Evolutionary conservation across 2,113 vertebrate species (phyloP).

Genomic region (Crotalus horridus): DNA sequence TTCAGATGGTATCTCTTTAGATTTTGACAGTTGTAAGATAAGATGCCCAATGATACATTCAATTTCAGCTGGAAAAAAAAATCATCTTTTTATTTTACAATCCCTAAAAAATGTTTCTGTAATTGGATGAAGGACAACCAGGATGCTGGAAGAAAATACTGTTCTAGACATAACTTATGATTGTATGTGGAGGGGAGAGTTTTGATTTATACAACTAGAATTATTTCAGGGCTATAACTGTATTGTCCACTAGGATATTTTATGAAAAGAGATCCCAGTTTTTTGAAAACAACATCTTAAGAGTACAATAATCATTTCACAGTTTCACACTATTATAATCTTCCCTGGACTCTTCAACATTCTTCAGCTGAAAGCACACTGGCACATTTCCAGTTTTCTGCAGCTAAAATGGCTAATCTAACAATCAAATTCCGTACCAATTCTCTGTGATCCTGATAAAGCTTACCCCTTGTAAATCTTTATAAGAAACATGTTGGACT

Average conservation of each 20-base stretch:
- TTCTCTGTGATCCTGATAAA: background rate
- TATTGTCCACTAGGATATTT: background rate
- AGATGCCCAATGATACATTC: background rate
- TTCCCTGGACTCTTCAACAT: background rate
- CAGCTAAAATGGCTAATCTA: background rate
- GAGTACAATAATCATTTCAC: background rate
- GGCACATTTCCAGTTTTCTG: background rate
- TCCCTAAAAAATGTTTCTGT: background rate
- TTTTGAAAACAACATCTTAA: background rate
- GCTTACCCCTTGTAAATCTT: background rate
- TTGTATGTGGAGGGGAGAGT: background rate
- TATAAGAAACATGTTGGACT: background rate
- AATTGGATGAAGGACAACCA: background rate
- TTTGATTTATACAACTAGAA: background rate
- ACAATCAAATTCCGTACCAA: background rate
- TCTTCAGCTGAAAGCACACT: background rate
- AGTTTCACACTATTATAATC: conserved; percentile 4
- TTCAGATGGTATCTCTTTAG: background rate
- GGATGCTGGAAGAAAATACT: background rate
- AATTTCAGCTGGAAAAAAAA: background rate
- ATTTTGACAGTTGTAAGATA: background rate
- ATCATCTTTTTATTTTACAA: background rate
- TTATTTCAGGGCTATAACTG: background rate
- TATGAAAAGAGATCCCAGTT: background rate
- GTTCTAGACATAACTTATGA: background rate